These are phyloP conservation scores for Stenodema calcarata DNA, from an alignment of 2,888 invertebrate genomes.

Conservation along the genomic window DNA sequence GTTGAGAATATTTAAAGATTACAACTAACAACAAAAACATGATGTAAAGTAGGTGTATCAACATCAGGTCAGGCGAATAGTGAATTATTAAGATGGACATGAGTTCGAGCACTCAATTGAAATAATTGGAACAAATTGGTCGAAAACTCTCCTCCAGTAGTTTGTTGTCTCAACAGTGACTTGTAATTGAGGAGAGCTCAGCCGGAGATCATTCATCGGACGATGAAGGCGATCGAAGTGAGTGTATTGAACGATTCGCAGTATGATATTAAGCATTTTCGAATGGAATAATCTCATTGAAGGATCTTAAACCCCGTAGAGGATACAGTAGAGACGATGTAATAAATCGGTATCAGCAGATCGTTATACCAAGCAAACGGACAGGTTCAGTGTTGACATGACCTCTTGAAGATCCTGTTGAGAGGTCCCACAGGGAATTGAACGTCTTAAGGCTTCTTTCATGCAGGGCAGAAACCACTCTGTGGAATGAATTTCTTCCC, in stretches of 20 bases:
- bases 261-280: too few relatives aligned
- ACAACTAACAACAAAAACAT: too few relatives aligned
- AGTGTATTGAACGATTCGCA: neutral
- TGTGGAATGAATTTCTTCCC: constrained; percentile 53
- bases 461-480: constrained; percentile 42
- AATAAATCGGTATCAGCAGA: too few relatives aligned
- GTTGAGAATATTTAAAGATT: too few relatives aligned
- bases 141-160: neutral
- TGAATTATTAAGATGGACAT: too few relatives aligned
- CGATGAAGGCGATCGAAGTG: neutral
- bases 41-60: too few relatives aligned
- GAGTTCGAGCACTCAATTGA: neutral
- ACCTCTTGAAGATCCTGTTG: constrained; percentile 57
- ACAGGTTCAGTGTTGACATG: too few relatives aligned
- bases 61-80: too few relatives aligned
- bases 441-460: constrained; percentile 56
- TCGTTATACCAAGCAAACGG: too few relatives aligned
- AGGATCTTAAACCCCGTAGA: too few relatives aligned
- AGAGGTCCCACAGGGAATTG: constrained; percentile 56
- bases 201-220: neutral
- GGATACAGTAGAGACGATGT: too few relatives aligned
- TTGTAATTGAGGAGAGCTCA: neutral
- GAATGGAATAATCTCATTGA: too few relatives aligned
- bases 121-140: neutral
- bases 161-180: neutral